Evolutionary conservation across 2,113 vertebrate species (phyloP), one percentile per base, ranked within the genome.

Genomic region (Myotis yumanensis): DNA sequence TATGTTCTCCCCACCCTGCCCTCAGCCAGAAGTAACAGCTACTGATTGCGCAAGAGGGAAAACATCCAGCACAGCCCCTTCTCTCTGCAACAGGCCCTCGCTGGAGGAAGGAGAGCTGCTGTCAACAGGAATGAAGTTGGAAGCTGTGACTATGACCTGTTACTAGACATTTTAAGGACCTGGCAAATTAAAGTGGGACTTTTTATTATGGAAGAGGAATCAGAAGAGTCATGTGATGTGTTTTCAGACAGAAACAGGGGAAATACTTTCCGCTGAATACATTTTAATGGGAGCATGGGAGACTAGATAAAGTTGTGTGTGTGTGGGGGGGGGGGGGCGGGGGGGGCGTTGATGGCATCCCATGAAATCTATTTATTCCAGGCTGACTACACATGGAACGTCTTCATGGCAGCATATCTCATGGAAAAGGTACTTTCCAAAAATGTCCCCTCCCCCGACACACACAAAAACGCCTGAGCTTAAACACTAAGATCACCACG

Each of bases 141-240:
- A 68, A 81, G 40, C 43, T 68, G 51, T 16, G 71, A 75, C 30
- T 52, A 3, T 25, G 73, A 54, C 1, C 12, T 43, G 11, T 57
- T 11, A 71, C 9, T 11, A 54, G 51, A 52, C 69, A 76, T 64
- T 86, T 81, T 40, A 87, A 51, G 35, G 5, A 89, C 72, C 23
- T 86, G 62, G 73, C 25, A 89, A 72, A 79, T 77, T 91, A 77
- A 88, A 82, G 14, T n/a, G 46, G 46, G 37, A 48, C 43, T 85
- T 79, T 89, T 79, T 57, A 64, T 75, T 69, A 48, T 7, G 11
- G 54, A 90, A 76, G 51, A 94, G 48, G 11, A 89, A 32, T 80
- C 10, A n/a, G n/a, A 57, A 77, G 9, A 82, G 37, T n/a, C 68
- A 92, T 5, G 8, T 54, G 54, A 48, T 16, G 75, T 20, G 5